Base-by-base conservation (phyloP, 1,140 invertebrate genomes). In the Drosophila subpulchrella region DNA sequence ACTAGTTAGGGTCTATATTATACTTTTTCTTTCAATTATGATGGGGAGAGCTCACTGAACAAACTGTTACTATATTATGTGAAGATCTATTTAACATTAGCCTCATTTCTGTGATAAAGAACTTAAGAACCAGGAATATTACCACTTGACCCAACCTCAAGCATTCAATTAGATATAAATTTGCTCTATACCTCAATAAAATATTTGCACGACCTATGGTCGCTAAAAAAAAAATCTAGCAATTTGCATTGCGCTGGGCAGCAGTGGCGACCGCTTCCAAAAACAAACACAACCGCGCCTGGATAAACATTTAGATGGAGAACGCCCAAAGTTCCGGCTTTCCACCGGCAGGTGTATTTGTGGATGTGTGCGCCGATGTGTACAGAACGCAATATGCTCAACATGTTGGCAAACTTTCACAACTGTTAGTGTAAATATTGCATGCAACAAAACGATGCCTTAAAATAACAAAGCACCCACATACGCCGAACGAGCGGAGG, bases 401-500 rank as follows among this genome's bases (percentile, higher is more conserved):
- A 81, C 78, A 81, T 77, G 79, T 81, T 81, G 79, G 79, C 62
- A 82, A 82, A 82, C 79, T 68, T 82, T 77, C 58, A 61, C 74
- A 68, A 78, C 58, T 66, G 79, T 70, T 82, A 78, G 46, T 48
- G 68, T 77, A 82, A 81, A 82, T 78, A 82, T 75, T 75, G 54
- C 61, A 68, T 60, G 63, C 70, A 58, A 63, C 62, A 75, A 63
- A 77, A 82, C 55, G 62, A 74, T 68, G 74, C 68, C 67, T 65
- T 74, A 53, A 82, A 78, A 68, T 68, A 78, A 63, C 78, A 73
- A 73, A 77, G 60, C 44, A 34, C 30, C 53, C 27, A 27, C 27
- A 34, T 38, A 57, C 24, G 48, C 70, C 39, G 41, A 53, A 27
- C 38, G 24, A 74, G n/a, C 24, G 44, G 39, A 70, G 38, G 44